A percentile compares a stretch with the other conserved stretches of the same genome.
Evolutionary conservation across 30 jellyfish, hydroid and myxozoan species (phyloP).

Genomic region (Catostylus mosaicus): DNA sequence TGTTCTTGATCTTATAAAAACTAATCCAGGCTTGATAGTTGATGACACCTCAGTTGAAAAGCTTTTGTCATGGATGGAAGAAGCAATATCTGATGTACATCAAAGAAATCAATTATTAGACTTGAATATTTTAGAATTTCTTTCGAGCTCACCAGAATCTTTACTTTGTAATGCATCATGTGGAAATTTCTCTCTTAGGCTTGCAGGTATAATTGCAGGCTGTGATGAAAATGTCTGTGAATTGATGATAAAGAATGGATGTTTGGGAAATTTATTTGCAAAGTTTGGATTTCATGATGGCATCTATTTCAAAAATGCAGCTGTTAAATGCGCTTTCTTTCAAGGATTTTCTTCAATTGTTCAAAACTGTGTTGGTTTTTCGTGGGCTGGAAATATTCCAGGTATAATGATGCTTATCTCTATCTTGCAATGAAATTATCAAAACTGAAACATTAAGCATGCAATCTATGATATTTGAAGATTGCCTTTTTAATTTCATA

Average conservation of each 20-base stretch:
- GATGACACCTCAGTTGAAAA: slow-evolving; percentile 69
- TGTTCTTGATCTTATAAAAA: slow-evolving; percentile 40
- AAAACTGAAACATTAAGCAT: background rate
- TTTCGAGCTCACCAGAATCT: slow-evolving; percentile 16
- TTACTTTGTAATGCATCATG: slow-evolving; percentile 8
- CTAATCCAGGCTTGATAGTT: slow-evolving; percentile 36
- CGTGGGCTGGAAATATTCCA: slow-evolving; percentile 17
- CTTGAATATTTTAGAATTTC: slow-evolving; percentile 21
- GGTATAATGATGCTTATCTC: background rate
- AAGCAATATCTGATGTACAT: background rate
- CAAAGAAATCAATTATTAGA: background rate
- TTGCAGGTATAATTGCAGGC: slow-evolving; percentile 52
- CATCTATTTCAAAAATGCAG: slow-evolving; percentile 22
- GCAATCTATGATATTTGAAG: background rate
- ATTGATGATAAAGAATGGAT: slow-evolving; percentile 18
- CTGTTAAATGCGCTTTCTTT: slow-evolving; percentile 34
- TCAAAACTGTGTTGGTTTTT: background rate
- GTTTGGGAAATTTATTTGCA: slow-evolving; percentile 36
- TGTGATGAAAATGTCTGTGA: slow-evolving; percentile 14
- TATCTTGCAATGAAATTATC: background rate
- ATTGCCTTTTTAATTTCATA: background rate
- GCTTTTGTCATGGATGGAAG: slow-evolving; percentile 36
- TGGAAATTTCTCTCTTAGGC: slow-evolving; percentile 53
- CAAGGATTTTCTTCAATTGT: slow-evolving; percentile 47
- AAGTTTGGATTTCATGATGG: background rate